Conservation (phyloP, 2,797 vertebrate genomes). For the Gallirallus australis region DNA sequence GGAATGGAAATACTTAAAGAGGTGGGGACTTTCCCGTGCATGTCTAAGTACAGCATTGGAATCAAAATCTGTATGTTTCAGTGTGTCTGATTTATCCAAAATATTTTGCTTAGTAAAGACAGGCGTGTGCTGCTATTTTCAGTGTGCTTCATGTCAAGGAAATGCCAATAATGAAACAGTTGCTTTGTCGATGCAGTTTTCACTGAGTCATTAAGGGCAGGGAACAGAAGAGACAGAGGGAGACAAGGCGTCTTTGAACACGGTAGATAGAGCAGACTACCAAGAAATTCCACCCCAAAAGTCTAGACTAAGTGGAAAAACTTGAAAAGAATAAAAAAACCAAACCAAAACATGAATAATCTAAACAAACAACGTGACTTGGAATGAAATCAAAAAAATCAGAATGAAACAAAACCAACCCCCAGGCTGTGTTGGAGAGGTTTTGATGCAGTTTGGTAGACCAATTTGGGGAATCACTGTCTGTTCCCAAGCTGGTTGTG, state of each 20-base stretch:
- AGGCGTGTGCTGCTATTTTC: not conserved
- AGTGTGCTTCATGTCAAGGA: not conserved
- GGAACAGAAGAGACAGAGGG: not conserved
- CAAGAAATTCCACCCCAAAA: not conserved
- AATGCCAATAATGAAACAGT: not conserved
- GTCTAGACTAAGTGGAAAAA: constrained; percentile 8
- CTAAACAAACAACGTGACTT: not conserved
- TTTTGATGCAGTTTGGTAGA: not conserved
- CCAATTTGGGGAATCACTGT: not conserved
- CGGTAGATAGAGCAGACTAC: not conserved
- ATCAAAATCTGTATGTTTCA: not conserved
- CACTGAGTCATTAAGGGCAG: not conserved
- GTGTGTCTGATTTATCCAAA: not conserved
- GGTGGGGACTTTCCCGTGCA: not conserved
- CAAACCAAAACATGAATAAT: not conserved
- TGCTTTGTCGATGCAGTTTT: not conserved
- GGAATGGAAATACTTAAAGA: not conserved
- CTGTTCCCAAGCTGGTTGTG: not conserved
- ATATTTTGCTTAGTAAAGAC: constrained; percentile 2
- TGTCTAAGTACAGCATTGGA: not conserved
- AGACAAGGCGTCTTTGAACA: not conserved
- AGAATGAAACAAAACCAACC: not conserved
- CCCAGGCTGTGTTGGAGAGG: not conserved
- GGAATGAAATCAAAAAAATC: not conserved
- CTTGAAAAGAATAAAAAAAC: not conserved